Evolutionary conservation across 2,888 invertebrate species (phyloP).

Genomic region (Sarcophaga rosellei): DNA sequence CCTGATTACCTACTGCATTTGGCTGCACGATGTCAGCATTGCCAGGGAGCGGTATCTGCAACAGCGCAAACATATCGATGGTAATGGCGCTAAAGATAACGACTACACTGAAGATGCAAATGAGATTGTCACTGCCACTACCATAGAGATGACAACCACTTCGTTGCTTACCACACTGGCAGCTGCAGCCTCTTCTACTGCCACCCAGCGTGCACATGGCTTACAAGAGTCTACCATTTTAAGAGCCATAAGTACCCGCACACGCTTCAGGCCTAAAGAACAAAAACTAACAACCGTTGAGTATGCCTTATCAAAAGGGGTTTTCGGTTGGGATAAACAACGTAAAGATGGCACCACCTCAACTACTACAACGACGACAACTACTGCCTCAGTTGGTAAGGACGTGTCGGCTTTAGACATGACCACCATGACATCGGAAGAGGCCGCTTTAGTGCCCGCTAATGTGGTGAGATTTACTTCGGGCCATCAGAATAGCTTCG

Average conservation of each 20-base stretch:
- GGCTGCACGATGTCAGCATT: constrained; percentile 78
- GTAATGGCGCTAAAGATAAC: background rate
- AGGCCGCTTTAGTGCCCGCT: constrained; percentile 72
- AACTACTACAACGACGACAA: background rate
- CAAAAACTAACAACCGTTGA: constrained; percentile 69
- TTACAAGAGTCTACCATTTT: constrained; percentile 74
- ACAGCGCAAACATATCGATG: constrained; percentile 66
- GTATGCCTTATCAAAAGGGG: constrained; percentile 62
- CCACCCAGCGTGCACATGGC: constrained; percentile 59
- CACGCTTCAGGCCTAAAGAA: constrained; percentile 55
- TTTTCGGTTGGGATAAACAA: constrained; percentile 64
- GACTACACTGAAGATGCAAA: constrained; percentile 46
- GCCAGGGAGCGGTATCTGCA: constrained; percentile 75
- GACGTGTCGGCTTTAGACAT: constrained; percentile 42
- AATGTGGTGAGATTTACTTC: constrained; percentile 82
- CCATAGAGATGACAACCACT: constrained; percentile 54
- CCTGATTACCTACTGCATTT: constrained; percentile 77
- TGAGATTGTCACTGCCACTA: constrained; percentile 47
- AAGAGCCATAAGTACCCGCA: constrained; percentile 67
- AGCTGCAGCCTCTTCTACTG: constrained; percentile 22
- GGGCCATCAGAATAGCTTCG: constrained; percentile 85
- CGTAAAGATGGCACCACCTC: constrained; percentile 41
- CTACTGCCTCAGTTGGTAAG: background rate
- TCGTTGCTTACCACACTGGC: background rate
- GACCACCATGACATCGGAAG: constrained; percentile 65